phyloP scores from a whole-genome alignment of 2,888 invertebrate species.

The Pachymerium ferrugineum region DNA sequence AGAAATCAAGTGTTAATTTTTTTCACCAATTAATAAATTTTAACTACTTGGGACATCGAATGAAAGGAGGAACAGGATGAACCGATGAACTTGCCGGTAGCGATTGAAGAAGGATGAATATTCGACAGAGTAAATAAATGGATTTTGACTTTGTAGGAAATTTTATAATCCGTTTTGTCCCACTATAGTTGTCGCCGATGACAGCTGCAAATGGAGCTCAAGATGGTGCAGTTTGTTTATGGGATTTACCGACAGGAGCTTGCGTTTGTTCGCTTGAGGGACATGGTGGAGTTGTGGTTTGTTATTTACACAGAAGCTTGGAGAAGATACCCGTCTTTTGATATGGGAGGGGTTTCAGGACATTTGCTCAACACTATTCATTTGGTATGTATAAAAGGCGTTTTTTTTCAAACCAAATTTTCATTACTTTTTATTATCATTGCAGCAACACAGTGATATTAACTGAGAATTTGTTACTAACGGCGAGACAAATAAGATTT shows the following conservation, averaged over 20 bases:
- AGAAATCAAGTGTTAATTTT: too few species aligned
- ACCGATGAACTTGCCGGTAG: too few species aligned
- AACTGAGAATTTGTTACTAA: constrained; percentile 81
- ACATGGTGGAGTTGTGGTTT: constrained; percentile 78
- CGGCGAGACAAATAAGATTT: constrained; percentile 63
- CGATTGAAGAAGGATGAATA: too few species aligned
- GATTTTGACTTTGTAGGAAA: not conserved
- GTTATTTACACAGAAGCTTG: constrained; percentile 81
- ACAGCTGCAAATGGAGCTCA: constrained; percentile 72
- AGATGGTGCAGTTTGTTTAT: constrained; percentile 86
- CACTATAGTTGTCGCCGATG: constrained; percentile 41
- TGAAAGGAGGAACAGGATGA: too few species aligned
- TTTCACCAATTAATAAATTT: too few species aligned
- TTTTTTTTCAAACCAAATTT: not conserved
- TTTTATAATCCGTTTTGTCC: not conserved
- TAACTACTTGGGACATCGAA: too few species aligned
- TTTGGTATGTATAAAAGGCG: constrained; percentile 48
- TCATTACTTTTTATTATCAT: not conserved
- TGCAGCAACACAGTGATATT: constrained; percentile 61
- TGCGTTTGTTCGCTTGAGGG: constrained; percentile 90
- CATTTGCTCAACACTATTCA: constrained; percentile 72
- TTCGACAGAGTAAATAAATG: constrained; percentile 68
- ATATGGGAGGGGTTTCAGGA: constrained; percentile 96
- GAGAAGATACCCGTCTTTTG: constrained; percentile 82
- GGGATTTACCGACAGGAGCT: constrained; percentile 91